These are phyloP conservation scores for Pedionomus torquatus DNA, from an alignment of 2,113 vertebrate genomes.

Conservation along the genomic window DNA sequence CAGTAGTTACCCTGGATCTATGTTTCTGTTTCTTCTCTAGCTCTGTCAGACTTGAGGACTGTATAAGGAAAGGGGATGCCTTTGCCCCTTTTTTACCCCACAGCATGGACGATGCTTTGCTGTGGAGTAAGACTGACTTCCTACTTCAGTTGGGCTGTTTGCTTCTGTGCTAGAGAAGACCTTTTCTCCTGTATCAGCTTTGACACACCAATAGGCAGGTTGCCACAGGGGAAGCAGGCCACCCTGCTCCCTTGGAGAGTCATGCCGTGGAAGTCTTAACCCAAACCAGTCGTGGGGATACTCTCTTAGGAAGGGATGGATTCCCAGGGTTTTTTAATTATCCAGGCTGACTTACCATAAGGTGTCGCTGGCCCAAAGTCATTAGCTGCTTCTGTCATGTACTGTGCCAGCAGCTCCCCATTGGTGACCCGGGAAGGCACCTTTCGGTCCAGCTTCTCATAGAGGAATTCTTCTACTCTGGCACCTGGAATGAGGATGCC, in stretches of 20 bases:
- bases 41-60: not conserved
- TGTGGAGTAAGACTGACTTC: not conserved
- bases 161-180: not conserved
- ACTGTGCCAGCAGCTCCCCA: constrained; percentile 89
- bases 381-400: constrained; percentile 89
- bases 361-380: constrained; percentile 88
- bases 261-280: not conserved
- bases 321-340: not conserved
- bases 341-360: constrained; percentile 81
- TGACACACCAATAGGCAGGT: not conserved
- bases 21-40: not conserved
- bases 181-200: not conserved
- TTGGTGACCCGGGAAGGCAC: constrained; percentile 90
- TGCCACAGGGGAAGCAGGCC: not conserved
- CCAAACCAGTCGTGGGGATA: not conserved
- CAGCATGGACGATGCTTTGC: not conserved
- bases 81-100: not conserved
- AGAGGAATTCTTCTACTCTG: constrained; percentile 95
- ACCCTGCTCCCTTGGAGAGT: not conserved
- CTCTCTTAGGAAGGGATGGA: not conserved
- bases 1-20: not conserved
- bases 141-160: not conserved
- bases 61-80: not conserved
- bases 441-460: constrained; percentile 94
- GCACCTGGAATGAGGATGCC: constrained; percentile 72